Evolutionary conservation across 2,113 vertebrate species (phyloP).

Genomic region (Paramormyrops kingsleyae): DNA sequence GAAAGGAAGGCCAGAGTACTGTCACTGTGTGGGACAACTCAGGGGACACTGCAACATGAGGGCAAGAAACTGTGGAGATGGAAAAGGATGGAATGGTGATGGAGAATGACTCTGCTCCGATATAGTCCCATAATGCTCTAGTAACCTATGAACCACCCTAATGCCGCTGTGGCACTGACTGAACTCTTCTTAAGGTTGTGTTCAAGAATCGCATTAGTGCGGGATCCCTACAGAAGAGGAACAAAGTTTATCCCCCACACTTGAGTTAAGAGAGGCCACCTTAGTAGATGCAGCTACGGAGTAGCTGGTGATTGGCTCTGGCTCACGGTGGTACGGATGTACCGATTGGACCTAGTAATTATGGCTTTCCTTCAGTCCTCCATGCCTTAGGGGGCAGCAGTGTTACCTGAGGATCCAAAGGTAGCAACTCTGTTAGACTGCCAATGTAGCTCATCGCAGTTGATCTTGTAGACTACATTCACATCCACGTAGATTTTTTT

Average conservation of each 20-base stretch:
- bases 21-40: neutral
- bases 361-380: neutral
- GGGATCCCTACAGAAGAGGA: neutral
- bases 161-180: neutral
- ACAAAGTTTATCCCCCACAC: neutral
- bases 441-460: constrained; percentile 57
- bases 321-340: neutral
- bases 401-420: constrained; percentile 63
- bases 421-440: constrained; percentile 45
- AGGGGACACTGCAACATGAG: neutral
- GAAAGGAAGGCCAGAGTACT: neutral
- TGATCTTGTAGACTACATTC: constrained; percentile 55
- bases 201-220: neutral
- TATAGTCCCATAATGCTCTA: neutral
- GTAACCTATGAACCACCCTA: neutral
- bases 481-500: constrained; percentile 50
- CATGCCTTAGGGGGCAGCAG: neutral
- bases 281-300: neutral
- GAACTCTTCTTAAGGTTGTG: neutral
- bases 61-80: neutral
- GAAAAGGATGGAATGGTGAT: neutral
- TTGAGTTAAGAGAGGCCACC: neutral
- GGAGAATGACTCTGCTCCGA: neutral
- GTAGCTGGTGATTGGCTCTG: neutral
- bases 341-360: neutral